Evolutionary conservation across 2,888 invertebrate genomes (phyloP), one percentile per base, ranked within the genome.

Genomic region (Orthosia incerta): DNA sequence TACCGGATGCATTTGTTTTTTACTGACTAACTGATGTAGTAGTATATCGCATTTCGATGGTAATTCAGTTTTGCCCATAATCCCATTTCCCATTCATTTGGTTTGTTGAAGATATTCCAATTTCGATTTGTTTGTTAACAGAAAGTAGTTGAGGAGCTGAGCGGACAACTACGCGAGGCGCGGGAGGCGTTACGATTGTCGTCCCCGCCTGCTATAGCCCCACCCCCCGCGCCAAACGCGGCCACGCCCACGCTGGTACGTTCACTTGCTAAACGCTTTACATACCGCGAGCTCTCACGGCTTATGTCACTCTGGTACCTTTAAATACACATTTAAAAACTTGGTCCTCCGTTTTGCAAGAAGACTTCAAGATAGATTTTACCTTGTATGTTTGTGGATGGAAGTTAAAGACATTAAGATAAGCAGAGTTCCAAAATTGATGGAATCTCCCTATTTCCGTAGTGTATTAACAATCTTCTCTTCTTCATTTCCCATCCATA

Each of bases 81-180:
- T 26, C 31, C 31, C 31, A 31, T 7, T 31, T 31, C 7, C 7
- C 31, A 7, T 31, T 31, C 5, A 31, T 31, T 31, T 31, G 26
- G 7, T 39, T 39, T 39, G 39, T 39, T 1, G 39, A 39, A 39
- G 39, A 39, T 39, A 39, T 51, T n/a, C 3, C 1, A 51, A 56
- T 26, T 5, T 5, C 20, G 16, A 16, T 45, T 26, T 66, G 0
- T 16, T 61, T 57, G 15, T 85, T 82, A 7, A 61, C 94, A 98
- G 98, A 96, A 97, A 92, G 97, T 98, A 88, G 98, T 98, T 83
- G 98, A 98, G 89, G 97, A 97, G 39, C 95, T 99, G 67, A 97
- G 97, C 89, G 97, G 97, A 71, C 98, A 99, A 93, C 95, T 99
- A 72, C 97, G 98, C 71, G 97, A 97, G 76, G 98, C 98, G 80